These are phyloP conservation scores for Odontamblyopus rebecca DNA, from an alignment of 2,797 vertebrate species.

Conservation along the genomic window DNA sequence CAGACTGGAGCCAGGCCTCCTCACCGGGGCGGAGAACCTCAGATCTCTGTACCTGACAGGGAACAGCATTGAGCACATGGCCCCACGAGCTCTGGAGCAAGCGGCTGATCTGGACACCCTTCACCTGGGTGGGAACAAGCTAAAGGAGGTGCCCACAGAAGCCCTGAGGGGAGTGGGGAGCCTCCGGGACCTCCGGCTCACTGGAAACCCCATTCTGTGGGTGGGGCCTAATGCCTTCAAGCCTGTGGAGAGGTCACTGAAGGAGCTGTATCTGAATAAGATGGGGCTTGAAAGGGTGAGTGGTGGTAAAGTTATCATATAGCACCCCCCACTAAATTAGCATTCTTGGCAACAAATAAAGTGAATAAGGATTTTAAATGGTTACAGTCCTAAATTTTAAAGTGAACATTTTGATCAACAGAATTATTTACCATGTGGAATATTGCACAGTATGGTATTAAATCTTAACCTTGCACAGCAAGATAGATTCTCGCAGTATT, in stretches of 20 bases:
- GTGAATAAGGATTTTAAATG: neutral
- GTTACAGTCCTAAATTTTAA: neutral
- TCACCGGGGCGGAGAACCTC: slow-evolving; percentile 72
- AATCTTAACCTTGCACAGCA: too few species aligned
- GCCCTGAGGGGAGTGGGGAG: slow-evolving; percentile 71
- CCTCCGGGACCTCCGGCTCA: slow-evolving; percentile 84
- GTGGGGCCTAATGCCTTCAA: slow-evolving; percentile 78
- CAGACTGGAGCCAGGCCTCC: slow-evolving; percentile 69
- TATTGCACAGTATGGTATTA: too few species aligned
- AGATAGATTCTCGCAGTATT: too few species aligned
- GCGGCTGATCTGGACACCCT: slow-evolving; percentile 83
- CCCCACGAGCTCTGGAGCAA: slow-evolving; percentile 73
- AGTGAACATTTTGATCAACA: neutral
- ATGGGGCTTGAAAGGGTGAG: slow-evolving; percentile 86
- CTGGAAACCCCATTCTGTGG: slow-evolving; percentile 80
- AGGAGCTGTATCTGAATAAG: slow-evolving; percentile 87
- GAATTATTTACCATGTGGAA: too few species aligned
- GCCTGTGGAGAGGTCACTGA: slow-evolving; percentile 77
- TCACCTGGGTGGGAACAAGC: slow-evolving; percentile 84
- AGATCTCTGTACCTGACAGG: slow-evolving; percentile 84
- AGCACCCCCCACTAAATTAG: neutral
- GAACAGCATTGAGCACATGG: slow-evolving; percentile 76
- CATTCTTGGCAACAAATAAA: neutral
- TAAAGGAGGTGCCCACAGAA: slow-evolving; percentile 82
- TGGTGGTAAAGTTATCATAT: neutral